Base-by-base conservation (phyloP, 2,888 invertebrate genomes). In the Troilus luridus region DNA sequence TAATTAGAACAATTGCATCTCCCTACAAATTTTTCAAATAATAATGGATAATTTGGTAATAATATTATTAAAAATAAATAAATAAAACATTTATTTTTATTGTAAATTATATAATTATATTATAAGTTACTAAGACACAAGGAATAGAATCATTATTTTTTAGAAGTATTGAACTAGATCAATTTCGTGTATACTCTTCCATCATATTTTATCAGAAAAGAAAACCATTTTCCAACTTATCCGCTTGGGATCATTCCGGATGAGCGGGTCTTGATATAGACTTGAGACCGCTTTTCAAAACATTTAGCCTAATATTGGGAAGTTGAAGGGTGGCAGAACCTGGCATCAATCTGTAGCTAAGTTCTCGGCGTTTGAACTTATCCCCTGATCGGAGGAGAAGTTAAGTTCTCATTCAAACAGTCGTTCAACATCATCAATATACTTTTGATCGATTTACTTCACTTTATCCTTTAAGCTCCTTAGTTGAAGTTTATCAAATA, bases 201-300 rank as follows among this genome's bases (percentile, higher is more conserved):
- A 77, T 77, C 41, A 1, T 24, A 77, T 77, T 77, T 77, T 27
- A 17, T 77, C 19, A 17, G 27, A 77, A 19, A 77, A 41, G 72
- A 77, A 77, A 77, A 27, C 41, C 27, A 77, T 77, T 77, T 77
- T 77, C 72, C 72, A 41, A 17, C 72, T 27, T 27, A 77, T 77
- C 72, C 41, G 17, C 7, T 17, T 41, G 72, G 41, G 72, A 77
- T 77, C 72, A 41, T 17, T 77, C 9, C 72, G 72, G 72, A 77
- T 77, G 72, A 77, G 41, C 9, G 72, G 19, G 12, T 14, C 27
- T 41, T 77, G 72, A 77, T 72, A 72, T 72, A 72, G 72, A 72
- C 72, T 72, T 72, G 1, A 17, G 27, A 27, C 17, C 5, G 72
- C 8, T 77, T 41, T 77, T 77, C 72, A 77, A 24, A 77, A 77